Evolutionary conservation across 2,797 vertebrate genomes (phyloP).

Genomic region (Ptychobarbus kaznakovi): DNA sequence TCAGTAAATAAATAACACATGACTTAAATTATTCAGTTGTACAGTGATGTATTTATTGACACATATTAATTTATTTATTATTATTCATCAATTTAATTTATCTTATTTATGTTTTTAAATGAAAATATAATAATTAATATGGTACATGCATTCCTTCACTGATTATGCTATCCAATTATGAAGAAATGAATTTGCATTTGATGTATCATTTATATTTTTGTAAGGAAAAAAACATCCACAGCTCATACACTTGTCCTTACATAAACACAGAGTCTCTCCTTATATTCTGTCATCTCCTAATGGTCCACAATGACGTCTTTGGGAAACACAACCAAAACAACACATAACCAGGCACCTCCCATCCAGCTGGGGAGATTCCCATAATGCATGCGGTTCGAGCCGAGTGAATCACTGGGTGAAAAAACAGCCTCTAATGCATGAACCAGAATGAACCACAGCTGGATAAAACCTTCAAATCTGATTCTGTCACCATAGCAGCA

Average conservation of each 20-base stretch:
- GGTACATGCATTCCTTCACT: background rate
- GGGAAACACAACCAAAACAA: background rate
- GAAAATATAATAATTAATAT: background rate
- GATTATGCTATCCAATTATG: background rate
- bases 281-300: background rate
- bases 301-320: background rate
- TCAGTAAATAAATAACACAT: background rate
- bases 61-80: background rate
- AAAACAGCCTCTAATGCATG: background rate
- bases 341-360: background rate
- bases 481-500: constrained; percentile 9
- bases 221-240: background rate
- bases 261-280: background rate
- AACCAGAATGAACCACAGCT: constrained; percentile 31
- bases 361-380: constrained; percentile 21
- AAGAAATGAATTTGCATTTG: background rate
- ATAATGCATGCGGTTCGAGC: background rate
- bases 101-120: background rate
- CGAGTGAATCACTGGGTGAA: background rate
- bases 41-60: background rate
- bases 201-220: background rate
- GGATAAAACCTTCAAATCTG: background rate
- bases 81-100: background rate
- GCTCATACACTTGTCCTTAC: background rate
- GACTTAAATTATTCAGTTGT: background rate